Conservation (phyloP, 2,888 invertebrate genomes). For the Himalopsyche japonica region DNA sequence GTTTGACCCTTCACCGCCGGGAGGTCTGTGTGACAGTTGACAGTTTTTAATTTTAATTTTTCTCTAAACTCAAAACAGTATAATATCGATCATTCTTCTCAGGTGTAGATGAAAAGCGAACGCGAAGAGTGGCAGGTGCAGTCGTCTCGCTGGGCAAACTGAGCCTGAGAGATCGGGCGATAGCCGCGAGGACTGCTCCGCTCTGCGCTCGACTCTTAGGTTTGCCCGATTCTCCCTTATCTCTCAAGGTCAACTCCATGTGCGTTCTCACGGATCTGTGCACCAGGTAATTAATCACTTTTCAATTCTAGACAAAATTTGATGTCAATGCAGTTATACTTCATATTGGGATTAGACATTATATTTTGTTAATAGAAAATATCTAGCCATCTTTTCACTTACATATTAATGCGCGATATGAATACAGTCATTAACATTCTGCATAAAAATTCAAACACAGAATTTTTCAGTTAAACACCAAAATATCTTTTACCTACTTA, state of each 20-base stretch:
- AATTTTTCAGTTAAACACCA: no score
- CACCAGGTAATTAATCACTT: slow-evolving; percentile 51
- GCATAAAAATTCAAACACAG: no score
- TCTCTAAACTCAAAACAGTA: no score
- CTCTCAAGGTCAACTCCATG: slow-evolving; percentile 69
- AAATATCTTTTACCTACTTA: no score
- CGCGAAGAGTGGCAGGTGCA: slow-evolving; percentile 45
- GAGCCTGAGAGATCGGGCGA: slow-evolving; percentile 65
- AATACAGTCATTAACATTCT: no score
- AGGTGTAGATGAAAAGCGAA: neutral
- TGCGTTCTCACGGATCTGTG: slow-evolving; percentile 70
- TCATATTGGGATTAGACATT: no score
- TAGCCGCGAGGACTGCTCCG: slow-evolving; percentile 67
- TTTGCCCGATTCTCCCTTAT: slow-evolving; percentile 51
- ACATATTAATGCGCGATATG: no score
- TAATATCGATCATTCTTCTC: neutral
- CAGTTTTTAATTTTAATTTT: no score
- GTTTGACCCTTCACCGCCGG: neutral
- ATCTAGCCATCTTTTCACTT: no score
- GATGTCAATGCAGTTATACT: no score
- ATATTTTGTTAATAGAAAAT: no score
- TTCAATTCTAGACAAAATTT: no score
- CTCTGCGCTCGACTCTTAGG: slow-evolving; percentile 65
- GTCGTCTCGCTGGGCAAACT: slow-evolving; percentile 62
- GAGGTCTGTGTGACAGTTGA: neutral